Evolutionary conservation across 1,140 invertebrate species (phyloP).

Genomic region (Caerostris extrusa): DNA sequence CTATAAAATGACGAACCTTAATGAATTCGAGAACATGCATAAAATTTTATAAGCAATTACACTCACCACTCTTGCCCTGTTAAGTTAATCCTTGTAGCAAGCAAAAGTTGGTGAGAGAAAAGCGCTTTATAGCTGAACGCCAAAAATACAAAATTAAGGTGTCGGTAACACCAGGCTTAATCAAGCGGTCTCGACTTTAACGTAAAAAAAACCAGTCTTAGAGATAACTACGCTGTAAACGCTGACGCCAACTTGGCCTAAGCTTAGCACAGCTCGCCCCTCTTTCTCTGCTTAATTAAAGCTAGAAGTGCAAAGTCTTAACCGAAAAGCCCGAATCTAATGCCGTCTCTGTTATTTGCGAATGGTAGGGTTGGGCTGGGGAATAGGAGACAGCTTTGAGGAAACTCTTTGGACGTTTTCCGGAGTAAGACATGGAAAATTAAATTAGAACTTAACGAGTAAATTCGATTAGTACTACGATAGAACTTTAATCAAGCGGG

Average conservation of each 20-base stretch:
- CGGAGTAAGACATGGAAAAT: conserved; percentile 76
- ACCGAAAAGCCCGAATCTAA: conserved; percentile 61
- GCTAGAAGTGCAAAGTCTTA: conserved; percentile 60
- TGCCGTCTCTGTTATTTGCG: conserved; percentile 46
- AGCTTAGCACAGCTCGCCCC: not conserved
- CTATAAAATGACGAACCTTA: not conserved
- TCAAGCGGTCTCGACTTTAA: conserved; percentile 1
- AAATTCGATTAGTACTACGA: conserved; percentile 70
- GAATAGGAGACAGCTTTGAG: conserved; percentile 48
- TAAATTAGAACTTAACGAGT: conserved; percentile 76
- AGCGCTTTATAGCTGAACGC: not conserved
- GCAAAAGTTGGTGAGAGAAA: not conserved
- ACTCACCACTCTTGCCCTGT: not conserved
- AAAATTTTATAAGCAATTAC: not conserved
- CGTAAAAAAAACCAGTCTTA: conserved; percentile 35
- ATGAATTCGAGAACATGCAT: not conserved
- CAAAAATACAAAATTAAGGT: conserved; percentile 21
- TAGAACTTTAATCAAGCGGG: conserved; percentile 69
- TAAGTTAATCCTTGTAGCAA: not conserved
- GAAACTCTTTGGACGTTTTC: conserved; percentile 76
- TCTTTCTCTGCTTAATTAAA: conserved; percentile 66
- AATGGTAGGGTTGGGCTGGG: not conserved
- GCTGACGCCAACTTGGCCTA: not conserved
- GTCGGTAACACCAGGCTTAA: not conserved
- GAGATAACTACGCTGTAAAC: conserved; percentile 48